phyloP scores from a whole-genome alignment of 2,888 invertebrate species.

The Tetanocera ferruginea region DNA sequence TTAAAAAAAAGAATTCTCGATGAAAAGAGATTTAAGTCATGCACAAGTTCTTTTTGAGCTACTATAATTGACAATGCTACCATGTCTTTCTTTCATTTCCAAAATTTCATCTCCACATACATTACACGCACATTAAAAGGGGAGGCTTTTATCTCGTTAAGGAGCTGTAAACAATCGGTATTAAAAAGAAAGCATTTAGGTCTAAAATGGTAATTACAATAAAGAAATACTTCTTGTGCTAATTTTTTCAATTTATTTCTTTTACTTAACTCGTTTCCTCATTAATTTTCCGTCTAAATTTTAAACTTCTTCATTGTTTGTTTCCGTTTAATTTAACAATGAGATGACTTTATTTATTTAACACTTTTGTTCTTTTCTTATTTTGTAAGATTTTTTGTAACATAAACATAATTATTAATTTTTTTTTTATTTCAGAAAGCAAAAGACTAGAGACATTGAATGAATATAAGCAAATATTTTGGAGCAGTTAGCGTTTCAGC shows the following conservation, averaged over 20 bases:
- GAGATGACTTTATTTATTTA: no score
- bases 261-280: no score
- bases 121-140: constrained; percentile 14
- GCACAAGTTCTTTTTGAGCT: neutral
- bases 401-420: neutral
- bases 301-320: no score
- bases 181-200: neutral
- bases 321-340: no score
- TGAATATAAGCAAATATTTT: neutral
- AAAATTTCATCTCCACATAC: neutral
- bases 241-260: neutral
- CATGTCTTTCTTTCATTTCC: neutral
- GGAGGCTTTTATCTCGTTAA: constrained; percentile 22
- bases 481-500: neutral
- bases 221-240: neutral
- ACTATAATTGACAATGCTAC: neutral
- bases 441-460: neutral
- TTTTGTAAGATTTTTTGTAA: neutral
- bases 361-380: no score
- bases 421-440: constrained; percentile 3
- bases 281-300: no score
- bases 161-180: neutral
- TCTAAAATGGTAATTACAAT: constrained; percentile 8
- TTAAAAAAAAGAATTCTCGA: constrained; percentile 41
- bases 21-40: no score